Percentiles rank a stretch among this genome's conserved stretches.
Conservation (phyloP, 2,888 invertebrate species). For the Ametastegia equiseti region DNA sequence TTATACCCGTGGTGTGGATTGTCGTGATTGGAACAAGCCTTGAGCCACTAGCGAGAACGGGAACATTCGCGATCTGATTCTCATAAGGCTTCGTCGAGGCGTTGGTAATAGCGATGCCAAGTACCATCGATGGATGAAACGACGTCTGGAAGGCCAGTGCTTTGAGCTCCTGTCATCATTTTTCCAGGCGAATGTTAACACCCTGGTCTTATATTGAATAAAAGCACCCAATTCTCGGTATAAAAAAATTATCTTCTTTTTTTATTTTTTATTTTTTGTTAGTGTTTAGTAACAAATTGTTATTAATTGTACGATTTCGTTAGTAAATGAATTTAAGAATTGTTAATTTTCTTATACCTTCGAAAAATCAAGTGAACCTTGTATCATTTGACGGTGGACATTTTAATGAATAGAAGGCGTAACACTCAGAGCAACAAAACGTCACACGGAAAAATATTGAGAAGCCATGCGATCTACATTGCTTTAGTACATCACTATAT, state of each 20-base stretch:
- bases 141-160: conserved; percentile 57
- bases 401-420: neutral
- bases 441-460: neutral
- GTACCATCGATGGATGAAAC: conserved; percentile 63
- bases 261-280: neutral
- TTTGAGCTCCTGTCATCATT: conserved; percentile 64
- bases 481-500: neutral
- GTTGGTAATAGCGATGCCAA: conserved; percentile 57
- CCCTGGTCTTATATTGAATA: neutral
- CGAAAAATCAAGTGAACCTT: conserved; percentile 14
- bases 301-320: neutral
- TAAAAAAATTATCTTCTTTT: conserved; percentile 32
- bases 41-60: conserved; percentile 62
- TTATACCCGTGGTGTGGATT: conserved; percentile 13
- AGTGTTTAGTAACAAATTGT: conserved; percentile 28
- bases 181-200: conserved; percentile 49
- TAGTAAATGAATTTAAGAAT: neutral
- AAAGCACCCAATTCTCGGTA: conserved; percentile 34
- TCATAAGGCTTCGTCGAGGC: conserved; percentile 65
- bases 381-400: neutral
- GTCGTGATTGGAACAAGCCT: conserved; percentile 51
- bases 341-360: conserved; percentile 42
- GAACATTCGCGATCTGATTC: conserved; percentile 63
- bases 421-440: neutral
- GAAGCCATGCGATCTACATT: conserved; percentile 41